Conservation (phyloP, 1,140 invertebrate species). For the Heliconius hermathena region DNA sequence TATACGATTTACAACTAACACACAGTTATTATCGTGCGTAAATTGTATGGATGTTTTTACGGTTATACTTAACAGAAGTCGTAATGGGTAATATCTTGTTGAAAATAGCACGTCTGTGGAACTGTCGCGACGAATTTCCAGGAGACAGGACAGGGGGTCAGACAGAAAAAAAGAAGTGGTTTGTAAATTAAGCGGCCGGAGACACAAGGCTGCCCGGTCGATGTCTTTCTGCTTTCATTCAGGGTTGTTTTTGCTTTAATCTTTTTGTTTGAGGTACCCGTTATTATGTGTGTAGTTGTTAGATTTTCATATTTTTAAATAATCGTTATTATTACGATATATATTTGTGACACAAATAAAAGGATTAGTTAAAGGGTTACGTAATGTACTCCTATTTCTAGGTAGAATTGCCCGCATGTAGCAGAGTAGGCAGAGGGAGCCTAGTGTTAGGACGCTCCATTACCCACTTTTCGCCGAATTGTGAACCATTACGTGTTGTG, state of each 20-base stretch:
- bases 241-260: slow-evolving; percentile 46
- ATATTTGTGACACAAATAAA: too few relatives aligned
- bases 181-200: slow-evolving; percentile 60
- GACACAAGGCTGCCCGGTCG: slow-evolving; percentile 41
- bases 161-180: slow-evolving; percentile 68
- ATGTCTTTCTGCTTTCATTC: slow-evolving; percentile 39
- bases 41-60: slow-evolving; percentile 30
- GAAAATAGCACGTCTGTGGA: slow-evolving; percentile 63
- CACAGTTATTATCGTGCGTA: slow-evolving; percentile 10
- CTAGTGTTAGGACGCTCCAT: too few relatives aligned
- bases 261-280: slow-evolving; percentile 10
- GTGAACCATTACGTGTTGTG: too few relatives aligned
- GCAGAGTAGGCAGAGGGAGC: too few relatives aligned
- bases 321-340: background rate
- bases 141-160: slow-evolving; percentile 60
- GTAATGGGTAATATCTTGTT: slow-evolving; percentile 42
- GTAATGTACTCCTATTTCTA: too few relatives aligned
- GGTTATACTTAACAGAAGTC: slow-evolving; percentile 23
- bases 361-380: too few relatives aligned
- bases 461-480: too few relatives aligned
- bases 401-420: too few relatives aligned
- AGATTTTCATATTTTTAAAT: background rate
- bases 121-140: slow-evolving; percentile 68
- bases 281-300: background rate
- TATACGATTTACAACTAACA: slow-evolving; percentile 6